Conservation (phyloP, 2,797 vertebrate genomes). For the Danionella dracula region DNA sequence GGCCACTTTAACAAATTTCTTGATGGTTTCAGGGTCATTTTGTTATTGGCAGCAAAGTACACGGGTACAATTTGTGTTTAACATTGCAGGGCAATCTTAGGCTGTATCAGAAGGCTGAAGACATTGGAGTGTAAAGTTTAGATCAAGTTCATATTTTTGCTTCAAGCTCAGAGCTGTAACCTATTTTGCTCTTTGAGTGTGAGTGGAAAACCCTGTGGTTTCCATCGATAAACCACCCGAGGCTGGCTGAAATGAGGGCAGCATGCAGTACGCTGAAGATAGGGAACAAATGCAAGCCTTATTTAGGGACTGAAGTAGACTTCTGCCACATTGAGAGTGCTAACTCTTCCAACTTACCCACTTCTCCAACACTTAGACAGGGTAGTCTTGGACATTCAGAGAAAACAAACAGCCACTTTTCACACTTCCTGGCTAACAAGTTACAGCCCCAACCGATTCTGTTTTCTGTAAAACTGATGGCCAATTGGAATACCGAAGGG, state of each 20-base stretch:
- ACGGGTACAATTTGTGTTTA: constrained; percentile 6
- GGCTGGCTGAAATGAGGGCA: constrained; percentile 48
- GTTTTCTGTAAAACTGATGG: constrained; percentile 1
- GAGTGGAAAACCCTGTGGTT: constrained; percentile 18
- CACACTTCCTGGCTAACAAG: background rate
- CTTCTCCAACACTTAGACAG: constrained; percentile 41
- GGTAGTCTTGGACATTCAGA: background rate
- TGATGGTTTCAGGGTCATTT: constrained; percentile 2
- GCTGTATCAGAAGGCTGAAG: constrained; percentile 1
- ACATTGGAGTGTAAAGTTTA: background rate
- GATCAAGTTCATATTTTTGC: constrained; percentile 14
- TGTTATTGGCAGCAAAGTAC: constrained; percentile 9
- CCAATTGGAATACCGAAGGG: constrained; percentile 1
- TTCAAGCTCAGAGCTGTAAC: constrained; percentile 14
- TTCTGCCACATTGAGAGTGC: constrained; percentile 34
- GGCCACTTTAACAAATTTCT: background rate
- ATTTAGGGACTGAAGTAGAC: constrained; percentile 29
- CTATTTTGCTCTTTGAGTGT: constrained; percentile 25
- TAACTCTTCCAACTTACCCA: constrained; percentile 40
- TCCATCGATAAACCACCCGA: constrained; percentile 31
- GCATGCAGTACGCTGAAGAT: constrained; percentile 20
- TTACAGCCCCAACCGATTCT: too few species aligned
- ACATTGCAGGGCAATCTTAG: background rate
- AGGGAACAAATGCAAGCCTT: constrained; percentile 36
- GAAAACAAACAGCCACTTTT: constrained; percentile 1